Evolutionary conservation across 2,888 invertebrate species (phyloP).

Genomic region (Tigriopus californicus): DNA sequence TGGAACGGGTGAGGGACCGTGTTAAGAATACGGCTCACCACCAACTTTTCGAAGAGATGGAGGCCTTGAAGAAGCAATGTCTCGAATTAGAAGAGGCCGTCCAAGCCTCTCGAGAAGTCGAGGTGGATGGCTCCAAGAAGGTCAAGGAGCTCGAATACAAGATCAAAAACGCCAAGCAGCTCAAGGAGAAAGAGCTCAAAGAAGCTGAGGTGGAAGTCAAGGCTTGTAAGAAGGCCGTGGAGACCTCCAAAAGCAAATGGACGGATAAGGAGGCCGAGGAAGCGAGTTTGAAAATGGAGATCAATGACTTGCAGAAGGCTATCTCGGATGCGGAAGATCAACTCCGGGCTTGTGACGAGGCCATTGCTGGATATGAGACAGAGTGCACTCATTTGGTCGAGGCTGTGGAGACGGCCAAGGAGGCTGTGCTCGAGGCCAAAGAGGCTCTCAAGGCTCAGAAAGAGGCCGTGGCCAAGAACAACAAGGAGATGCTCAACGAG

Average conservation of each 20-base stretch:
- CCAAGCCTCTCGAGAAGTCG: conserved; percentile 34
- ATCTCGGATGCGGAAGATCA: conserved; percentile 39
- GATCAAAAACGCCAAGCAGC: conserved; percentile 53
- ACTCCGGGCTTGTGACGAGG: conserved; percentile 35
- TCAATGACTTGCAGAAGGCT: conserved; percentile 47
- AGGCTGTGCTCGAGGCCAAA: conserved; percentile 29
- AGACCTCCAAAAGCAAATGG: conserved; percentile 51
- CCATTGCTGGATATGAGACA: conserved; percentile 32
- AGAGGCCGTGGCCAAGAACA: conserved; percentile 43
- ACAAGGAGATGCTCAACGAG: conserved; percentile 43
- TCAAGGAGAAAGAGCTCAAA: conserved; percentile 45
- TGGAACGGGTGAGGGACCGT: conserved; percentile 43
- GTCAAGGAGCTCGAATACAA: conserved; percentile 46
- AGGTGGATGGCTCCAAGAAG: conserved; percentile 39
- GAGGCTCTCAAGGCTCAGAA: conserved; percentile 39
- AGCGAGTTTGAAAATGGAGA: conserved; percentile 57
- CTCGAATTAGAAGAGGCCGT: conserved; percentile 40
- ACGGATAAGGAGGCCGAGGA: conserved; percentile 53
- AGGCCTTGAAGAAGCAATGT: conserved; percentile 28
- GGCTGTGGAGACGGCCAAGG: too few relatives aligned
- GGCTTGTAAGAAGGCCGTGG: conserved; percentile 47
- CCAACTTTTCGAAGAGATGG: conserved; percentile 54
- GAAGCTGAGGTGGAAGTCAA: conserved; percentile 46
- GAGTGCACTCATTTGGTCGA: conserved; percentile 33
- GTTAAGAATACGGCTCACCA: conserved; percentile 57